Evolutionary conservation across 1,140 invertebrate species (phyloP).

Genomic region (Heterodera schachtii): DNA sequence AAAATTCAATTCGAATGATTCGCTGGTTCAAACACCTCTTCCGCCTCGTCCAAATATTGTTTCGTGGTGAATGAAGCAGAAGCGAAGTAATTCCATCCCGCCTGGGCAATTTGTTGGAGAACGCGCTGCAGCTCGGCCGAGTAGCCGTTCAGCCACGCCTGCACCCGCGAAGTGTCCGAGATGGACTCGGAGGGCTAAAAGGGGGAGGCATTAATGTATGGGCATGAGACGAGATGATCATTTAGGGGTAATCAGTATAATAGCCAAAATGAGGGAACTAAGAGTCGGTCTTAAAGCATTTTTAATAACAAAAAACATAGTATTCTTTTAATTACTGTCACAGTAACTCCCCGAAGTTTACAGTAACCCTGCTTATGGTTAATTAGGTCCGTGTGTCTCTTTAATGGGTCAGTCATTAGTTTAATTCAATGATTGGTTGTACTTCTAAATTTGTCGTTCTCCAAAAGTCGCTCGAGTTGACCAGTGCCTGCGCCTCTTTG

Average conservation of each 20-base stretch:
- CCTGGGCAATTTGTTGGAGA: conserved; percentile 47
- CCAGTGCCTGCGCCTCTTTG: conserved; percentile 45
- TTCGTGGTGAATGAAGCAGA: conserved; percentile 54
- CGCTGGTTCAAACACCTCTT: conserved; percentile 38
- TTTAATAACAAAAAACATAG: too few relatives aligned
- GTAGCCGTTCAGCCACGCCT: conserved; percentile 49
- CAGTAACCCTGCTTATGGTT: too few relatives aligned
- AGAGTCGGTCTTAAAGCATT: too few relatives aligned
- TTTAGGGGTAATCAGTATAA: too few relatives aligned
- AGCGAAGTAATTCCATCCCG: conserved; percentile 57
- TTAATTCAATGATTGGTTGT: not conserved
- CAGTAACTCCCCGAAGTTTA: too few relatives aligned
- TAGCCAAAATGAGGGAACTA: too few relatives aligned
- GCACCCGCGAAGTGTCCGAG: conserved; percentile 24
- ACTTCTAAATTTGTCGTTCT: conserved; percentile 42
- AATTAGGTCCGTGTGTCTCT: too few relatives aligned
- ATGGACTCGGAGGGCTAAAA: conserved; percentile 39
- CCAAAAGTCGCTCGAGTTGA: conserved; percentile 56
- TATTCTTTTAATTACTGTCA: too few relatives aligned
- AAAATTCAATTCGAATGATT: too few relatives aligned
- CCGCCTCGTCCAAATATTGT: conserved; percentile 49
- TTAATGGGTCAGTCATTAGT: too few relatives aligned
- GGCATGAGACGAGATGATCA: too few relatives aligned
- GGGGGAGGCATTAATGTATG: not conserved
- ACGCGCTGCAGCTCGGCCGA: conserved; percentile 44